A percentile compares a stretch with the other conserved stretches of the same genome.
phyloP scores from a whole-genome alignment of 2,888 invertebrate genomes.

The Steinernema hermaphroditum region DNA sequence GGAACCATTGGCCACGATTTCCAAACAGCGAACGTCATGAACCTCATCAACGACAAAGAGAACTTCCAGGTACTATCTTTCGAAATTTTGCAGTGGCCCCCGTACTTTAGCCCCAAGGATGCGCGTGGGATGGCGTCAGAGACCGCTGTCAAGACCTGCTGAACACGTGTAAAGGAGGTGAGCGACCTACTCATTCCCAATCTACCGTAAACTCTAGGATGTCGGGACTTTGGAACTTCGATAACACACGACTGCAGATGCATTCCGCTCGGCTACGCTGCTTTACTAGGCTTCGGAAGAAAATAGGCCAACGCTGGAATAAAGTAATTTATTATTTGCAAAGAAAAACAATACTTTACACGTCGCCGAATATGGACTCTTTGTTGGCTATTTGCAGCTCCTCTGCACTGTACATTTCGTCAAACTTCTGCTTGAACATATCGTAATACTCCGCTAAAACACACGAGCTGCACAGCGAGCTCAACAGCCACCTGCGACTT shows the following conservation, averaged over 20 bases:
- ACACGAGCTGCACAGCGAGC: background rate
- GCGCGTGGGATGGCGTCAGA: constrained; percentile 40
- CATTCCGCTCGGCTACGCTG: constrained; percentile 45
- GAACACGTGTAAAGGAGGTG: constrained; percentile 39
- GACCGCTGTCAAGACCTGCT: constrained; percentile 40
- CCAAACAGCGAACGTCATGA: constrained; percentile 32
- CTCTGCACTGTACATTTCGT: background rate
- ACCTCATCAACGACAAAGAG: constrained; percentile 41
- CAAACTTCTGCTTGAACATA: background rate
- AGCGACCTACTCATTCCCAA: background rate
- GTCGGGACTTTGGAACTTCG: constrained; percentile 42
- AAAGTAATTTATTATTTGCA: too few species aligned
- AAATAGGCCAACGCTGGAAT: background rate
- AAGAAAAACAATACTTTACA: background rate
- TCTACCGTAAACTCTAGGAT: constrained; percentile 34
- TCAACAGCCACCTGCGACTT: background rate
- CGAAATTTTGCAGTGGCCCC: too few species aligned
- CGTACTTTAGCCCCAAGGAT: constrained; percentile 45
- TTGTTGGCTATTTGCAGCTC: background rate
- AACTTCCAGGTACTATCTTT: constrained; percentile 40
- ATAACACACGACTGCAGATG: constrained; percentile 45
- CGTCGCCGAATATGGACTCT: background rate
- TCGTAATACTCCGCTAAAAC: background rate
- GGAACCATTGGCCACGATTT: background rate
- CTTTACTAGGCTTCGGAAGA: constrained; percentile 36